These are phyloP conservation scores for Aphodius sticticus DNA, from an alignment of 2,888 invertebrate genomes.

Conservation along the genomic window DNA sequence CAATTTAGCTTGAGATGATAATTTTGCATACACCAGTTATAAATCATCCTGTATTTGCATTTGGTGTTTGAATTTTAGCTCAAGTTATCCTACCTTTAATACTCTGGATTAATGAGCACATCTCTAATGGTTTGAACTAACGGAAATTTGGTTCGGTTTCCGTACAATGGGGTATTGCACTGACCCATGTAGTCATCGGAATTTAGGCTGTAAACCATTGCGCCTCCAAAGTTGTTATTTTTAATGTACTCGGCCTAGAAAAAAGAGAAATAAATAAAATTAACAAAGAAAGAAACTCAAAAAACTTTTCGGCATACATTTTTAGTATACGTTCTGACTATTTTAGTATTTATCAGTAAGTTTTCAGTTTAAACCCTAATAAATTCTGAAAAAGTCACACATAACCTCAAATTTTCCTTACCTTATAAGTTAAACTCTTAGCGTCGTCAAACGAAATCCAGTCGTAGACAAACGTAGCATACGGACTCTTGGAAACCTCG, in stretches of 20 bases:
- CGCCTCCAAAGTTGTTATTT: constrained; percentile 74
- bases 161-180: constrained; percentile 56
- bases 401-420: constrained; percentile 45
- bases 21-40: background rate
- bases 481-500: constrained; percentile 77
- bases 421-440: constrained; percentile 75
- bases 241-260: constrained; percentile 63
- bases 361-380: too few species aligned
- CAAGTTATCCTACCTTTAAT: background rate
- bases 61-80: background rate
- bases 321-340: too few species aligned
- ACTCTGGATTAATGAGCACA: constrained; percentile 11
- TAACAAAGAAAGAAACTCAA: background rate
- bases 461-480: constrained; percentile 71
- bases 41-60: background rate
- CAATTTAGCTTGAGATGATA: too few species aligned
- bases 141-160: constrained; percentile 14
- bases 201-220: constrained; percentile 86
- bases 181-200: constrained; percentile 76
- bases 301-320: background rate
- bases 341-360: too few species aligned
- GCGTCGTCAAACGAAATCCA: constrained; percentile 88
- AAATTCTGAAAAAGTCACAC: too few species aligned
- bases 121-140: constrained; percentile 10
- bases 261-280: constrained; percentile 25